Evolutionary conservation across 2,113 vertebrate genomes (phyloP), one percentile per base, ranked within the genome.

Genomic region (Xenopus tropicalis): DNA sequence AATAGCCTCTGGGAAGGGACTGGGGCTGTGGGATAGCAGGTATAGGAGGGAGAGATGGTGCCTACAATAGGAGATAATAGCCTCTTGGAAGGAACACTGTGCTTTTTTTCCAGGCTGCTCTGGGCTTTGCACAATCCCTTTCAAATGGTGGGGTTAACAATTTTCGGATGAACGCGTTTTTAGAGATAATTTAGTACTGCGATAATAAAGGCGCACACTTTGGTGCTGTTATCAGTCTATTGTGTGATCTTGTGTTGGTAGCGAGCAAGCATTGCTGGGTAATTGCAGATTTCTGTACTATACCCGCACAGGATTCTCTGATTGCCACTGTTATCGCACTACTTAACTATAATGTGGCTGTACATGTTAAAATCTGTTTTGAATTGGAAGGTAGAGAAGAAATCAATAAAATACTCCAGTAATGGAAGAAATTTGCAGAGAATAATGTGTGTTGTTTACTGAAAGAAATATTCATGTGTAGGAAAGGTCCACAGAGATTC

Each of bases 251-350:
- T 24, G 64, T 61, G 19, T 61, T 74, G 66, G 25, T 46, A 56
- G 52, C 11, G 25, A 54, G 24, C 16, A 11, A 68, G 66, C 48
- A 11, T 48, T 37, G 71, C 29, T 57, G 43, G 42, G 56, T 74
- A 74, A 74, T 74, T 61, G 72, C 56, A 67, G 37, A 48, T 66
- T 29, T 61, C 43, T 61, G 13, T 20, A 12, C 62, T 17, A 10
- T 8, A 19, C 37, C 20, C n/a, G 72, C 19, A 61, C 64, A 51
- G 61, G 67, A 44, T 74, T 61, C 65, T 61, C 23, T 74, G 72
- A 74, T 74, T 74, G 72, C 64, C 20, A 48, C 64, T 29, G 44
- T 72, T 67, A 67, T 68, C 46, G 64, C 61, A 19, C n/a, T 72
- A 57, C 64, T 74, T 48, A 46, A 46, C 14, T 14, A 22, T 24